These are phyloP conservation scores for Parochlus steinenii DNA, from an alignment of 2,888 invertebrate genomes.

Conservation along the genomic window DNA sequence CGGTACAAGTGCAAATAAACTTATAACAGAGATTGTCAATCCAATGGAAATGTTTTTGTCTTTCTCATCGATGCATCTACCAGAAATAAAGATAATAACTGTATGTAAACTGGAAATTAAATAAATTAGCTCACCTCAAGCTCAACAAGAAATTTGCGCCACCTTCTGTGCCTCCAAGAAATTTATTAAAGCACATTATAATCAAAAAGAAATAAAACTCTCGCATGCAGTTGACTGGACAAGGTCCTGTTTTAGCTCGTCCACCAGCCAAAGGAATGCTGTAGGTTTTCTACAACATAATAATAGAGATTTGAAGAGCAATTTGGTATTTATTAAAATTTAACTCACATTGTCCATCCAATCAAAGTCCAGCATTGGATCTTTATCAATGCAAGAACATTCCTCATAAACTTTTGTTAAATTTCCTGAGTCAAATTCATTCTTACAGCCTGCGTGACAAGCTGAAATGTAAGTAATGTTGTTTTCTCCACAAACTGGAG, in stretches of 20 bases:
- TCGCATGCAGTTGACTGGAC: conserved; percentile 37
- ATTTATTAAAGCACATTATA: conserved; percentile 38
- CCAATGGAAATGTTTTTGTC: conserved; percentile 48
- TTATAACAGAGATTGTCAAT: conserved; percentile 40
- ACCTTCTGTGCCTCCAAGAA: conserved; percentile 40
- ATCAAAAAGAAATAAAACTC: conserved; percentile 37
- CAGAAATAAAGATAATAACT: conserved; percentile 13
- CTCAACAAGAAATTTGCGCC: conserved; percentile 44
- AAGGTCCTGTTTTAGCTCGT: conserved; percentile 33
- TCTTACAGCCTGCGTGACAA: conserved; percentile 50
- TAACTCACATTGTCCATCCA: no score
- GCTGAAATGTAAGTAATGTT: conserved; percentile 45
- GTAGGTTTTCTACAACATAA: no score
- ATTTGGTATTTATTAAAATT: no score
- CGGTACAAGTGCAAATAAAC: conserved; percentile 45
- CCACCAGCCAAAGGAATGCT: conserved; percentile 20
- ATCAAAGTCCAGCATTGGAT: no score
- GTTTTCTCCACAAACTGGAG: conserved; percentile 43
- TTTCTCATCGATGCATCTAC: conserved; percentile 43
- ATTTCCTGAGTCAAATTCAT: conserved; percentile 21
- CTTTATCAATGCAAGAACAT: conserved; percentile 31
- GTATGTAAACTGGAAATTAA: neutral
- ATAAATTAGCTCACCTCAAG: conserved; percentile 30
- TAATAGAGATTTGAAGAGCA: no score
- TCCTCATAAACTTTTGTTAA: conserved; percentile 29